phyloP scores from a whole-genome alignment of 2,113 vertebrate species.

The Perca fluviatilis region DNA sequence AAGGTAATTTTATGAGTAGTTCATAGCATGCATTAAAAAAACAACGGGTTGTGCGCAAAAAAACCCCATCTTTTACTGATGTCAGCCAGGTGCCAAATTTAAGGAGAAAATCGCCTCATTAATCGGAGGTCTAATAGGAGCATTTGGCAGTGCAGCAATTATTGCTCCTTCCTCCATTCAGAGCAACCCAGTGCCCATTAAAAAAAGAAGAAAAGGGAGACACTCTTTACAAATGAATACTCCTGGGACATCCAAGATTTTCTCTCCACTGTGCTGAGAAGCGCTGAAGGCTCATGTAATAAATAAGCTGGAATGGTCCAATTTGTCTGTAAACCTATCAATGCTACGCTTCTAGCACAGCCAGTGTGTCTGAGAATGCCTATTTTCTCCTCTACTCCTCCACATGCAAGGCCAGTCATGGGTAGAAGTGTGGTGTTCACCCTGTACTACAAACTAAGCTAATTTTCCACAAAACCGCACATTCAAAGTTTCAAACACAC shows the following conservation, averaged over 20 bases:
- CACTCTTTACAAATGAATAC: slow-evolving; percentile 69
- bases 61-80: slow-evolving; percentile 19
- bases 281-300: slow-evolving; percentile 47
- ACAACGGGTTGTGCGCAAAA: not conserved
- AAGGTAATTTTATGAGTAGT: slow-evolving; percentile 1
- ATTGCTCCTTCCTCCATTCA: slow-evolving; percentile 55
- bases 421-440: not conserved
- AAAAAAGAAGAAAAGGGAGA: slow-evolving; percentile 41
- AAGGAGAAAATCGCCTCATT: slow-evolving; percentile 62
- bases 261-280: slow-evolving; percentile 54
- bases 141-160: slow-evolving; percentile 64
- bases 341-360: slow-evolving; percentile 30
- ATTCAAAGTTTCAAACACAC: slow-evolving; percentile 8
- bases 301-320: slow-evolving; percentile 56
- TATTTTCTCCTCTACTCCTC: slow-evolving; percentile 31
- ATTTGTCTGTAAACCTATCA: slow-evolving; percentile 63
- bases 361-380: slow-evolving; percentile 19
- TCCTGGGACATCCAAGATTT: slow-evolving; percentile 56
- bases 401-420: slow-evolving; percentile 17
- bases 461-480: not conserved
- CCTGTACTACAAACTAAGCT: not conserved
- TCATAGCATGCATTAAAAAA: not conserved
- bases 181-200: slow-evolving; percentile 57
- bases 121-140: slow-evolving; percentile 66
- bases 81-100: slow-evolving; percentile 49